A percentile compares a stretch with the other conserved stretches of the same genome.
These are phyloP conservation scores for Peromyscus eremicus DNA, from an alignment of 2,797 vertebrate genomes.

Conservation along the genomic window DNA sequence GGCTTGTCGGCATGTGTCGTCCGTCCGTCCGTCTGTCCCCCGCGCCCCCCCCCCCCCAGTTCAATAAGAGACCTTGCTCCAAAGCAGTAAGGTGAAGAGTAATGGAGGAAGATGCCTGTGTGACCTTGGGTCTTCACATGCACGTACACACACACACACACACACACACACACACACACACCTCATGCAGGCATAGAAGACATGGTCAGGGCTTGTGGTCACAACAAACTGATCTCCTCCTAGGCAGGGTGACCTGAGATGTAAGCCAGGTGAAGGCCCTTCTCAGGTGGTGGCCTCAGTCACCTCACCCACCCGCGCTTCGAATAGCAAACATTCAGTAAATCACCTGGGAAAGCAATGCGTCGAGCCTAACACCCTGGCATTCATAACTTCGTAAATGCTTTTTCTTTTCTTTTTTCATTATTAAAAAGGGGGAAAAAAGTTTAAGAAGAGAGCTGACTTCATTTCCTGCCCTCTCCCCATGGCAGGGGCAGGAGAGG, in stretches of 20 bases:
- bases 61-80: background rate
- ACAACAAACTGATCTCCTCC: background rate
- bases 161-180: background rate
- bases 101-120: background rate
- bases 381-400: constrained; percentile 48
- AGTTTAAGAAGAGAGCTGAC: constrained; percentile 63
- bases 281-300: background rate
- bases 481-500: constrained; percentile 10
- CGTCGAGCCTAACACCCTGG: background rate
- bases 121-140: background rate
- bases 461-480: constrained; percentile 75
- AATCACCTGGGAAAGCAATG: background rate
- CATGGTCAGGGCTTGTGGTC: background rate
- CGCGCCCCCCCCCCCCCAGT: too few relatives aligned
- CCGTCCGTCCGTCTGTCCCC: too few relatives aligned
- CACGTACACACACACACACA: too few relatives aligned
- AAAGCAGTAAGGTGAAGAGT: background rate
- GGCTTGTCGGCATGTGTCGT: too few relatives aligned
- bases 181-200: too few relatives aligned
- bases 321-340: constrained; percentile 20
- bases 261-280: background rate
- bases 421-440: background rate
- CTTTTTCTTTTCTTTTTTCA: background rate
- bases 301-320: background rate
- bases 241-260: background rate